Conservation (phyloP, 1,140 invertebrate genomes). For the Charaxes varanes region DNA sequence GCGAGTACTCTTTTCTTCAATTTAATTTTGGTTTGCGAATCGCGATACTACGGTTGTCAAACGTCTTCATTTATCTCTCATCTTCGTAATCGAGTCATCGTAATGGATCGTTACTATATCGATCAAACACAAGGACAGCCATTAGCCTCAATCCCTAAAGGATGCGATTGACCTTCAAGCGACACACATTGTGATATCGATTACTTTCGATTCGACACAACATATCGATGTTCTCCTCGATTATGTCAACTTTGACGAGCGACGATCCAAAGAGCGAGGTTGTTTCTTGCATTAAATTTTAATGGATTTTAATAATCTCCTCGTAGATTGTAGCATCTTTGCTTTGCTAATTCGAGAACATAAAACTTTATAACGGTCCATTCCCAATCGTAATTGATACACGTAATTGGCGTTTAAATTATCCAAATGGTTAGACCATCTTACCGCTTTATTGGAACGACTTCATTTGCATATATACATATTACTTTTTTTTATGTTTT, state of each 20-base stretch:
- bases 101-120: constrained; percentile 50
- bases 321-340: constrained; percentile 8
- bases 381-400: no score
- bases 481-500: no score
- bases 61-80: constrained; percentile 29
- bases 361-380: no score
- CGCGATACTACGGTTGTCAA: constrained; percentile 4
- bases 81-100: constrained; percentile 34
- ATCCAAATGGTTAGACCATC: no score
- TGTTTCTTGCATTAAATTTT: constrained; percentile 19
- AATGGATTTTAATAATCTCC: constrained; percentile 18
- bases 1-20: no score
- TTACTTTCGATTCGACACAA: constrained; percentile 45
- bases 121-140: constrained; percentile 39
- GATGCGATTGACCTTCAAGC: constrained; percentile 51
- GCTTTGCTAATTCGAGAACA: not conserved
- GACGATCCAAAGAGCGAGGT: constrained; percentile 39
- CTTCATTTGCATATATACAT: no score
- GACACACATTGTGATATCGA: constrained; percentile 49
- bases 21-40: no score
- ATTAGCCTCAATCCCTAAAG: constrained; percentile 61
- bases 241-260: constrained; percentile 53
- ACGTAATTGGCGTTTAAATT: no score
- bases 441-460: no score
- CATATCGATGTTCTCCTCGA: constrained; percentile 36